Evolutionary conservation across 2,888 invertebrate genomes (phyloP), one percentile per base, ranked within the genome.

Genomic region (Hypomecis atomaria): DNA sequence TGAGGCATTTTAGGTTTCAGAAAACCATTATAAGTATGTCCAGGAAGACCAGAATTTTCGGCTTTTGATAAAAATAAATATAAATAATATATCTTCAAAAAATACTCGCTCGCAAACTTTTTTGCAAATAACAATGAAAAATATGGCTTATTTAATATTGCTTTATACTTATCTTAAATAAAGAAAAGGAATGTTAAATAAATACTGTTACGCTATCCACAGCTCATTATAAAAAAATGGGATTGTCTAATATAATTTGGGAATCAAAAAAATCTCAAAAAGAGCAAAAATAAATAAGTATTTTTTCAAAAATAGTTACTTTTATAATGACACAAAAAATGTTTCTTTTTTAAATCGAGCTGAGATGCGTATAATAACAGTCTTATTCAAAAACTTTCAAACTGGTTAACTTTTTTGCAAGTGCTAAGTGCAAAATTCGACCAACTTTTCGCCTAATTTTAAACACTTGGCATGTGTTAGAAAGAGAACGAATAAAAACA

Each of bases 131-230:
- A 23, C 23, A 23, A 23, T 23, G 10, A 40, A 50, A 47, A 52
- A 57, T 62, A 52, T 57, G 62, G 62, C 57, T 40, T 62, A 37
- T 34, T 48, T 45, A 10, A 60, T 34, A 57, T 52, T 50, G 50
- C 56, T 62, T 40, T 23, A 9, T 13, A 53, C 36, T 62, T 56
- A 56, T 34, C 45, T 48, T 53, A 53, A 53, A 38, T 33, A n/a
- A 54, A 38, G 57, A 62, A 53, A 63, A 13, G 53, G 58, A 58
- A 58, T 53, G 62, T 53, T 54, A 47, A 58, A 63, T 62, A 62
- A 62, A 57, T 63, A 63, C 52, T 53, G 54, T 47, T 37, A 55
- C 11, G 48, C 34, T 10, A 48, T 34, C 36, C 45, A 50, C 45
- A 57, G 53, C 45, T 57, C 23, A n/a, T 37, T 44, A 52, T 33